Evolutionary conservation across 2,113 vertebrate genomes (phyloP).

Genomic region (Onychorhynchus coronatus): DNA sequence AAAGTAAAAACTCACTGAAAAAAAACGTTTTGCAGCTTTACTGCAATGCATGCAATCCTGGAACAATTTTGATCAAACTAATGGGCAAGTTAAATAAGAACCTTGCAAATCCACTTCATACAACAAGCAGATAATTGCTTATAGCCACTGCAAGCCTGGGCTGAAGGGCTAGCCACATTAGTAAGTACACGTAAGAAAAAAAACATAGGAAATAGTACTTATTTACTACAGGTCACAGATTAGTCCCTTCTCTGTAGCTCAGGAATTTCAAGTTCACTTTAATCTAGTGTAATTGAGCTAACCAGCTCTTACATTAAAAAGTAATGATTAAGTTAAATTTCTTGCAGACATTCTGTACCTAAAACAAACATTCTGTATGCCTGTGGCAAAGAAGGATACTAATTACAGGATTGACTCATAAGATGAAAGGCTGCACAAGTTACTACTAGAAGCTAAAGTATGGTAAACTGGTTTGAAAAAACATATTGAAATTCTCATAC

Average conservation of each 20-base stretch:
- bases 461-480: constrained; percentile 43
- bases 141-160: not conserved
- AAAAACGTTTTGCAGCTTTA: not conserved
- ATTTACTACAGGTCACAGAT: constrained; percentile 52
- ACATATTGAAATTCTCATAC: constrained; percentile 43
- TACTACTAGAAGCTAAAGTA: constrained; percentile 66
- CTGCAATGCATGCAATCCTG: not conserved
- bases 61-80: not conserved
- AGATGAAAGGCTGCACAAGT: constrained; percentile 72
- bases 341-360: constrained; percentile 67
- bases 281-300: constrained; percentile 66
- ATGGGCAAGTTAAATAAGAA: not conserved
- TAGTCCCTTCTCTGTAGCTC: constrained; percentile 42
- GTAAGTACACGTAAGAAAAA: not conserved
- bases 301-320: constrained; percentile 68
- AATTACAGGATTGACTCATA: constrained; percentile 72
- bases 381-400: constrained; percentile 68
- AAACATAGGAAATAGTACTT: not conserved
- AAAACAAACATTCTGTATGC: constrained; percentile 69
- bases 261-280: constrained; percentile 69
- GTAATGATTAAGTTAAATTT: constrained; percentile 73
- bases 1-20: not conserved
- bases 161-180: constrained; percentile 16
- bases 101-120: not conserved
- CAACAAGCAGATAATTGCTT: not conserved